Conservation (phyloP, 2,797 vertebrate species). For the Etheostoma perlongum region DNA sequence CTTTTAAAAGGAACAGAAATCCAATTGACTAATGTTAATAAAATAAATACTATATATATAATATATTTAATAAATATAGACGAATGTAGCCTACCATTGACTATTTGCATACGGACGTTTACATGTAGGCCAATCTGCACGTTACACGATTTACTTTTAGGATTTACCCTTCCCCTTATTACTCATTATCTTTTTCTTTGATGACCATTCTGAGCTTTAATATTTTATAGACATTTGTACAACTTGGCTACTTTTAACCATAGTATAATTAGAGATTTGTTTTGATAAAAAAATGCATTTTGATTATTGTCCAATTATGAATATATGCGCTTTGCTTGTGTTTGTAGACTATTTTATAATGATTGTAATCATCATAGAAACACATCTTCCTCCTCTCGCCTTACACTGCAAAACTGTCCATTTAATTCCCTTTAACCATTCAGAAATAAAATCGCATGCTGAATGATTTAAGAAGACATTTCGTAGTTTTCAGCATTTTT, state of each 20-base stretch:
- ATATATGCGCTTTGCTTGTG: not conserved
- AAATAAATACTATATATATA: not conserved
- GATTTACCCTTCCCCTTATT: too few species aligned
- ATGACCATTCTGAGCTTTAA: not conserved
- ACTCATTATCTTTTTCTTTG: not conserved
- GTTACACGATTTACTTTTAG: too few species aligned
- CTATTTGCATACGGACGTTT: too few species aligned
- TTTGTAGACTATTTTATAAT: not conserved
- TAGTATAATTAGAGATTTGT: not conserved
- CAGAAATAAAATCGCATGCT: not conserved
- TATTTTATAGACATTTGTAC: not conserved
- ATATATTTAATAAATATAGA: not conserved
- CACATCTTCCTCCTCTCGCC: constrained; percentile 19
- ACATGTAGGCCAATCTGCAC: too few species aligned
- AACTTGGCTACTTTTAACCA: not conserved
- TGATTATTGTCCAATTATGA: not conserved
- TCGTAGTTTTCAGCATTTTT: not conserved
- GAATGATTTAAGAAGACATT: not conserved
- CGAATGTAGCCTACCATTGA: too few species aligned
- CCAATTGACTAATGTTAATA: constrained; percentile 1
- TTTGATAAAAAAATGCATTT: not conserved
- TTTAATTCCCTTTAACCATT: not conserved
- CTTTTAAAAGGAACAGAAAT: not conserved
- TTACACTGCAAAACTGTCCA: constrained; percentile 2
- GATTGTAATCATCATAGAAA: constrained; percentile 16